Base-by-base conservation (phyloP, 2,113 vertebrate genomes). In the Alaudala cheleensis region DNA sequence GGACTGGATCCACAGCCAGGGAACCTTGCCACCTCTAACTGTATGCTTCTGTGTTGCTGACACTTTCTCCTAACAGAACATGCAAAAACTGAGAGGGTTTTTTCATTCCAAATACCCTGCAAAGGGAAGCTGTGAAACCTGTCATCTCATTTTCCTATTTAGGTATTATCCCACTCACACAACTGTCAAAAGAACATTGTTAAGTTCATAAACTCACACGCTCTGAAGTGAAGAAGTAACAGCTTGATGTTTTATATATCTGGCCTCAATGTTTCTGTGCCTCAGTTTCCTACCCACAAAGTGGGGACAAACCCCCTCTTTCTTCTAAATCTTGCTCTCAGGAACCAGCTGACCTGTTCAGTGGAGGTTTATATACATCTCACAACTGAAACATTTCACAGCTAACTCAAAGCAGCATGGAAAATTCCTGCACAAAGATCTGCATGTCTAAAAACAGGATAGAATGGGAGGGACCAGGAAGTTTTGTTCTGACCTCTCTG, bases 111-210 rank as follows among this genome's bases (percentile, higher is more conserved):
- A 86, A 69, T 47, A 57, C 17, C 58, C 76, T 92, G 23, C 28
- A 85, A n/a, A n/a, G 67, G 33, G 69, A 81, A 94, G 64, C 88
- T 89, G 88, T 96, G 91, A 94, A 95, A 94, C 61, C 72, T 88
- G 86, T 70, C 62, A 83, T 60, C 88, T 94, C 88, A 62, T 94
- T 81, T 86, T 91, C 77, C 72, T 88, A 71, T 97, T 96, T 88
- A 91, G 76, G 60, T 74, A 89, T 78, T 91, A 92, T 81, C 77
- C 88, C 91, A 90, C 90, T 92, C 93, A 96, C 79, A 82, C 21
- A 94, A 54, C 82, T 86, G 88, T 95, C 94, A 92, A 93, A 94
- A 84, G 92, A 94, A 94, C 94, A 86, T 66, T 51, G 57, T 45
- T 81, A 73, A 42, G 65, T 94, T 95, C 73, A 81, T 60, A 84